These are phyloP conservation scores for Strongylocentrotus purpuratus DNA, from an alignment of 35 echinoderm and acorn worm species.

Conservation along the genomic window DNA sequence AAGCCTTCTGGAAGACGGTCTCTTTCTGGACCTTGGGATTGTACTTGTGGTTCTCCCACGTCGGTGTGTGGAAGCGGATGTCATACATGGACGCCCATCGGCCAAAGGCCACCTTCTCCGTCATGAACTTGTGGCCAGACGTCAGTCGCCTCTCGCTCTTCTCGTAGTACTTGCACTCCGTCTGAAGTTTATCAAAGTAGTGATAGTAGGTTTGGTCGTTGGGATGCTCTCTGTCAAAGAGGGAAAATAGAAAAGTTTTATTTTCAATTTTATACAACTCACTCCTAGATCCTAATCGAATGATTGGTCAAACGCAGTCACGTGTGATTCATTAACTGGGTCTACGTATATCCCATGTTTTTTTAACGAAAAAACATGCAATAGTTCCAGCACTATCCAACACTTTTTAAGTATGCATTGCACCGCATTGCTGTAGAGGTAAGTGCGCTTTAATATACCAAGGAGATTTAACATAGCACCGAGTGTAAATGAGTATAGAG, in stretches of 20 bases:
- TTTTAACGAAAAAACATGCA: too few species aligned
- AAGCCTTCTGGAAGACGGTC: conserved; percentile 61
- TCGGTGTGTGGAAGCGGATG: conserved; percentile 80
- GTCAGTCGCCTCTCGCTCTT: conserved; percentile 63
- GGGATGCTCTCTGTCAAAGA: conserved; percentile 67
- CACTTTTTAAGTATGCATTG: too few species aligned
- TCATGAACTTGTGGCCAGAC: conserved; percentile 87
- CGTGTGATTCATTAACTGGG: too few species aligned
- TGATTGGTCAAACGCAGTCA: too few species aligned
- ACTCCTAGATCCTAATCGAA: too few species aligned
- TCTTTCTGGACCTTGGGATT: conserved; percentile 40
- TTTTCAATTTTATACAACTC: neutral
- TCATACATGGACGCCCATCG: conserved; percentile 79
- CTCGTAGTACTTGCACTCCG: conserved; percentile 82
- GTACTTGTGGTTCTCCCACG: conserved; percentile 72
- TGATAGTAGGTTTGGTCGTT: conserved; percentile 79
- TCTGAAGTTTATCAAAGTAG: conserved; percentile 78
- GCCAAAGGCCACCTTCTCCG: conserved; percentile 83
- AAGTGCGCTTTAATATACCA: too few species aligned
- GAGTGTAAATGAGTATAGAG: too few species aligned
- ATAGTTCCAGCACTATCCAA: too few species aligned
- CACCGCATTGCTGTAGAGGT: too few species aligned
- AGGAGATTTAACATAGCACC: too few species aligned
- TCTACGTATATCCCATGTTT: too few species aligned
- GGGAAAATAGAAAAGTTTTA: neutral